Evolutionary conservation across 2,113 vertebrate genomes (phyloP).

Genomic region (Gymnogyps californianus): DNA sequence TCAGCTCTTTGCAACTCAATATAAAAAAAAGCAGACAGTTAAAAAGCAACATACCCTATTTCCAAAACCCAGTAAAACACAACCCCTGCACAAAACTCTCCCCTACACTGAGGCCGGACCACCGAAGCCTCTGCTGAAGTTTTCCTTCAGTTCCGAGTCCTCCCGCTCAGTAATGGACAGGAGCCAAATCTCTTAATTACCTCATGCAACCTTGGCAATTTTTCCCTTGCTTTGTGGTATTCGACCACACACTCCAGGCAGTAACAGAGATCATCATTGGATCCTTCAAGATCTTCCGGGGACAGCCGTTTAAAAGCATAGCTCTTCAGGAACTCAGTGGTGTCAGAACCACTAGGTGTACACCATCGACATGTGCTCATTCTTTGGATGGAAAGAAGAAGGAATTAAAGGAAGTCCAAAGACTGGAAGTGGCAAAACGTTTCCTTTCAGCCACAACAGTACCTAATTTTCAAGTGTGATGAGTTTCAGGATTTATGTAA

Average conservation of each 20-base stretch:
- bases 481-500: background rate
- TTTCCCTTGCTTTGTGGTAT: conserved; percentile 80
- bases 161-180: no score
- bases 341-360: conserved; percentile 58
- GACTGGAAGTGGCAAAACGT: background rate
- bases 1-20: background rate
- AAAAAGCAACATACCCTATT: background rate
- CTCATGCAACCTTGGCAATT: conserved; percentile 71
- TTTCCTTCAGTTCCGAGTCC: background rate
- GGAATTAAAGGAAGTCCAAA: background rate
- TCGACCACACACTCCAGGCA: conserved; percentile 84
- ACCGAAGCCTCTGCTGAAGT: background rate
- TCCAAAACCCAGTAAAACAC: background rate
- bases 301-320: conserved; percentile 63
- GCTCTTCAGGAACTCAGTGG: conserved; percentile 57
- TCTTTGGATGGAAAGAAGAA: background rate
- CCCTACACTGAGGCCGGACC: background rate
- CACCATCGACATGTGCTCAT: conserved; percentile 89
- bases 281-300: conserved; percentile 57
- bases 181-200: conserved; percentile 45
- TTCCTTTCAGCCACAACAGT: background rate
- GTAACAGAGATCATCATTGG: conserved; percentile 79
- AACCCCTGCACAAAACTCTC: background rate
- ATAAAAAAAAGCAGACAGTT: background rate
- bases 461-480: background rate